Percentiles rank a stretch among this genome's conserved stretches.
Evolutionary conservation across 1,140 invertebrate genomes (phyloP).

Genomic region (Akabosia matsudoensis): DNA sequence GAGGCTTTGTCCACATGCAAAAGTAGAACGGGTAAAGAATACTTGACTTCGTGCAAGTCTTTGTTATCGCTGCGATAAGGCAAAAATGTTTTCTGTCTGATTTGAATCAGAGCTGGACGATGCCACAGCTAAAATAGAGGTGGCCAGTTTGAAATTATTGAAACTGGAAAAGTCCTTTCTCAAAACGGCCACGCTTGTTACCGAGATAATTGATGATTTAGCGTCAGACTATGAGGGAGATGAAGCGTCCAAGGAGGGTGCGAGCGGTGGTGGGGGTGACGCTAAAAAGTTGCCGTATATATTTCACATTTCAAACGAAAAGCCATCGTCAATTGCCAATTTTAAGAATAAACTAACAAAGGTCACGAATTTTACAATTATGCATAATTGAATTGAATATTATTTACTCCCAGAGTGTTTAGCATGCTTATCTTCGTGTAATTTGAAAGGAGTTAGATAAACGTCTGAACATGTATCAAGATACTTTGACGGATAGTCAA

Average conservation of each 20-base stretch:
- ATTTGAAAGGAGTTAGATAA: conserved; percentile 26
- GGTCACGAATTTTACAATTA: neutral
- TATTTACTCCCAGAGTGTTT: neutral
- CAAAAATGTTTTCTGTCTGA: neutral
- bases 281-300: neutral
- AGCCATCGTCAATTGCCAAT: neutral
- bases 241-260: neutral
- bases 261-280: too few relatives aligned
- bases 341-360: neutral
- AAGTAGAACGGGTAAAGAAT: conserved; percentile 5
- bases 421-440: neutral
- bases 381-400: neutral
- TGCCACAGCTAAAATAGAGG: conserved; percentile 12
- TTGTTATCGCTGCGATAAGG: neutral
- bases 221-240: conserved; percentile 27
- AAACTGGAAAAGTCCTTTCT: conserved; percentile 29
- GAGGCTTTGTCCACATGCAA: conserved; percentile 23
- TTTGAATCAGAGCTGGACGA: neutral
- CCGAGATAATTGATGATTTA: conserved; percentile 37
- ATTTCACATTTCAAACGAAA: neutral
- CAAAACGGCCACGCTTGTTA: conserved; percentile 26
- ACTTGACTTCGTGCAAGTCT: neutral
- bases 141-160: conserved; percentile 29
- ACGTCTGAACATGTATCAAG: conserved; percentile 25
- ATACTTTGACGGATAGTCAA: conserved; percentile 21